phyloP scores from a whole-genome alignment of 2,113 vertebrate species.

The Myodes glareolus region DNA sequence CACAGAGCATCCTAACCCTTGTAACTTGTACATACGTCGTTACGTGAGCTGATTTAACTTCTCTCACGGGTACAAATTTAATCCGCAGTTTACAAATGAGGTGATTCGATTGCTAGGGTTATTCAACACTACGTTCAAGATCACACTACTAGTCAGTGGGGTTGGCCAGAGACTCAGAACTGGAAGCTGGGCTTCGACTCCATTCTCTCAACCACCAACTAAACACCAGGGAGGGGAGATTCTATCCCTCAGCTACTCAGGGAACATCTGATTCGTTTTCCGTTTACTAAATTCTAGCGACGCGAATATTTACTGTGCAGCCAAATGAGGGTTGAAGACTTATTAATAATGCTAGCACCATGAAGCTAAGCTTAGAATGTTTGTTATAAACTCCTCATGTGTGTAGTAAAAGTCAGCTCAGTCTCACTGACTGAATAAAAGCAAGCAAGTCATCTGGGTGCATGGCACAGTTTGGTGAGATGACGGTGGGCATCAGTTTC shows the following conservation, averaged over 20 bases:
- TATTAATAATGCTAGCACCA: not conserved
- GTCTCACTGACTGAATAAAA: not conserved
- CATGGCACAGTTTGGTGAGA: not conserved
- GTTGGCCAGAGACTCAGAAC: not conserved
- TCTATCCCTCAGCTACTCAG: not conserved
- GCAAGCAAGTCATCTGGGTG: not conserved
- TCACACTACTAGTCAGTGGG: not conserved
- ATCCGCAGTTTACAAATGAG: not conserved
- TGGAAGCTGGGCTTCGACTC: not conserved
- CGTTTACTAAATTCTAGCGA: not conserved
- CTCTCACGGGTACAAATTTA: not conserved
- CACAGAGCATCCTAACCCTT: not conserved
- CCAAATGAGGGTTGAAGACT: not conserved
- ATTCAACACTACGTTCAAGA: not conserved
- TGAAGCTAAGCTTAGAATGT: not conserved
- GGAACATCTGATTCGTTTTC: not conserved
- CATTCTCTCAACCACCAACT: not conserved
- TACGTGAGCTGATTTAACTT: not conserved
- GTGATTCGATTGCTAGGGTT: not conserved
- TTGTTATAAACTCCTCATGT: not conserved
- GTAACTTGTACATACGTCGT: not conserved
- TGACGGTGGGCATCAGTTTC: not conserved
- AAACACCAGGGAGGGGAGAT: not conserved
- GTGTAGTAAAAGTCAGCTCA: not conserved
- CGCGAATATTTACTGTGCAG: conserved; percentile 21